These are phyloP conservation scores for Melanotaenia parkinsoni DNA, from an alignment of 2,797 vertebrate species.

Conservation along the genomic window DNA sequence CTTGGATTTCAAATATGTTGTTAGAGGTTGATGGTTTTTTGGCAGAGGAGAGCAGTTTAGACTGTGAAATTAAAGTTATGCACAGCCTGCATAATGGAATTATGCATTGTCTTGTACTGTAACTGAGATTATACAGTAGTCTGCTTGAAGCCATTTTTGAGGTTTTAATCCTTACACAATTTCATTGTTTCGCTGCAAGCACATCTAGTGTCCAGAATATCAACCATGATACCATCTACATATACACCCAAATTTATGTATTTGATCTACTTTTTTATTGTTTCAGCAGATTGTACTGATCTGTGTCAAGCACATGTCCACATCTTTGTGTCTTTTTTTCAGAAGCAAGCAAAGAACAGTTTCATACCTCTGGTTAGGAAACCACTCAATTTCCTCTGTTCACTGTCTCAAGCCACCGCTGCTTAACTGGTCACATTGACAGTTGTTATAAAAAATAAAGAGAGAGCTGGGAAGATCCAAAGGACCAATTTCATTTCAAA, in stretches of 20 bases:
- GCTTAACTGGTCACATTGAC: constrained; percentile 66
- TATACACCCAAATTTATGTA: background rate
- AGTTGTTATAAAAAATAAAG: constrained; percentile 61
- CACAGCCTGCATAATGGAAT: constrained; percentile 27
- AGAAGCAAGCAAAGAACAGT: constrained; percentile 54
- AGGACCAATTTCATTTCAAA: constrained; percentile 80
- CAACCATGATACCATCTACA: background rate
- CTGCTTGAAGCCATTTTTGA: constrained; percentile 16
- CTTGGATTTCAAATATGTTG: constrained; percentile 63
- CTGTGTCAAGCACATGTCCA: background rate
- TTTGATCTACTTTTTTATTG: background rate
- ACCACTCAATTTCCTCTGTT: constrained; percentile 69
- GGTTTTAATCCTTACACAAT: constrained; percentile 16
- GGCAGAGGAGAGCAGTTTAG: constrained; percentile 36
- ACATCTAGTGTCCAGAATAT: background rate
- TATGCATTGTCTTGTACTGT: constrained; percentile 23
- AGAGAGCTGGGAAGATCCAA: constrained; percentile 72
- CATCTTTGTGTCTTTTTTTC: constrained; percentile 41
- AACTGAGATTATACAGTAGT: constrained; percentile 23
- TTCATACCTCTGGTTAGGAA: constrained; percentile 55
- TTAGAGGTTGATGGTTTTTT: constrained; percentile 61
- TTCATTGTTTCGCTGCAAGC: background rate
- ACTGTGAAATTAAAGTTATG: constrained; percentile 59
- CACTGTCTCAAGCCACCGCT: constrained; percentile 59
- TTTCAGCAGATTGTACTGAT: constrained; percentile 3